Base-by-base conservation (phyloP, 2,888 invertebrate species). In the Rugalucina vietnamica region DNA sequence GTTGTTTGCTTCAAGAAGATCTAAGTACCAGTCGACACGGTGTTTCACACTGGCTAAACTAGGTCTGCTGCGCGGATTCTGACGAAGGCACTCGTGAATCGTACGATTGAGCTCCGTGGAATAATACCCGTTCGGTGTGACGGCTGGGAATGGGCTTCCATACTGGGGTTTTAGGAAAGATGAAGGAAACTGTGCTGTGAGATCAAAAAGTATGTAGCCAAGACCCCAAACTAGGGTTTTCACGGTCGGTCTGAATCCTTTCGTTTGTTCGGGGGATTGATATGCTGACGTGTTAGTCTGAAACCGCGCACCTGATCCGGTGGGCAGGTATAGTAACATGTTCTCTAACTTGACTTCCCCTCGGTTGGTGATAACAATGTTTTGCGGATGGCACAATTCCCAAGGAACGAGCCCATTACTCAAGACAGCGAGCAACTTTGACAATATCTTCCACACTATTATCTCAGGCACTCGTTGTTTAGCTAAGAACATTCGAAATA, bases 291-390 rank as follows among this genome's bases (percentile, higher is more conserved):
- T 86, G 79, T 88, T 88, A 32, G 88, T 90, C 54, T 89, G 88
- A 79, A 89, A 91, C 60, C 84, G 88, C n/a, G 87, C 79, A 34
- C 88, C 90, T 24, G 83, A 60, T 76, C 86, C 85, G 32, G 83
- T 82, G 27, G 92, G 92, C 60, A 91, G 85, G 81, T 92, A 92
- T 8, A 92, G 88, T 71, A 92, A 81, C 86, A 91, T 76, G 85
- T 92, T 91, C 73, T 92, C 92, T n/a, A 92, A 76, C 81, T 91
- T 91, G 10, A 92, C 82, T 73, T 90, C 86, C n/a, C 92, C 92
- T 74, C 86, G 75, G 50, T 85, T 83, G 50, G 89, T 89, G 72
- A 92, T 85, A 65, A 90, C 87, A 37, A 91, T 87, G 81, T 91
- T 90, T 65, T 91, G 91, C 5, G 91, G 91, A 78, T 91, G 89